Evolutionary conservation across 2,113 vertebrate species (phyloP).

Genomic region (Limnothrissa miodon): DNA sequence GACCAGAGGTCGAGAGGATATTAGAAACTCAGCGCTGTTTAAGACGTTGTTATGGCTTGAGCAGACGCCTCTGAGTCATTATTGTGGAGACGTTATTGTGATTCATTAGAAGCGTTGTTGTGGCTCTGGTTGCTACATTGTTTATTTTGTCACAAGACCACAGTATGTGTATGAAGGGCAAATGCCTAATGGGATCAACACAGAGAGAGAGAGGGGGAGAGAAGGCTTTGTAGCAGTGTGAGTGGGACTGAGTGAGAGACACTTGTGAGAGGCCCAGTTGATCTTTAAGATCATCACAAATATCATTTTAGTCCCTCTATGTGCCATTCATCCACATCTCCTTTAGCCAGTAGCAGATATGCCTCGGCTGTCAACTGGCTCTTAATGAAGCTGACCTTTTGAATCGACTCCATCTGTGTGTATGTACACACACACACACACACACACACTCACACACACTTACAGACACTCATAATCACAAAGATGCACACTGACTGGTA

Average conservation of each 20-base stretch:
- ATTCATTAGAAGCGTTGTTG: neutral
- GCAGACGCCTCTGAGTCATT: neutral
- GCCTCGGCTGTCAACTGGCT: conserved; percentile 44
- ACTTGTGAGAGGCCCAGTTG: neutral
- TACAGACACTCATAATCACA: neutral
- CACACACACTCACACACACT: conserved; percentile 32
- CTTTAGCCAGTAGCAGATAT: neutral
- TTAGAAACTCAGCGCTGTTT: neutral
- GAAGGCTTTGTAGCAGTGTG: neutral
- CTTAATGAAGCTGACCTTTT: conserved; percentile 76
- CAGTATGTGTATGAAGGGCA: neutral
- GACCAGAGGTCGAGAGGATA: neutral
- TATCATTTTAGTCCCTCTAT: neutral
- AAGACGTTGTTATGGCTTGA: neutral
- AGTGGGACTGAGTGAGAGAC: neutral
- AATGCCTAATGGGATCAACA: no score
- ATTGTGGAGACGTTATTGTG: neutral
- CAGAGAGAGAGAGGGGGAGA: neutral
- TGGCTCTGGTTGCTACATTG: neutral
- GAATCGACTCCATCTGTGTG: conserved; percentile 37
- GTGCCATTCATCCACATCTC: neutral
- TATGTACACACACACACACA: conserved; percentile 31
- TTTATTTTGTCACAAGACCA: neutral
- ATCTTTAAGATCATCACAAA: neutral
- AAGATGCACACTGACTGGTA: neutral